Evolutionary conservation across 2,888 invertebrate genomes (phyloP).

Genomic region (Lamellibrachia columna): DNA sequence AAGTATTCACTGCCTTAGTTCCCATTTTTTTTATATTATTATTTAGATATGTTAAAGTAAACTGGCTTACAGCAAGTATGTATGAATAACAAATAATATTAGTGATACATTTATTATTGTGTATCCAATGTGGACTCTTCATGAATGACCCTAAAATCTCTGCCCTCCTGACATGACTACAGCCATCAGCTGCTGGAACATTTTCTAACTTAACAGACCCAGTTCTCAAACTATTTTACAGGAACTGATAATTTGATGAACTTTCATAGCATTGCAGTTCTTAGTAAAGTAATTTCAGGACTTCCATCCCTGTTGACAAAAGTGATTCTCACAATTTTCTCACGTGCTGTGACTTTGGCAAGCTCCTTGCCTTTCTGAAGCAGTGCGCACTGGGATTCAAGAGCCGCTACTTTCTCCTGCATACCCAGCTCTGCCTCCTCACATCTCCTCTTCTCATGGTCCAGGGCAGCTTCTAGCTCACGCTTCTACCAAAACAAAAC

Average conservation of each 20-base stretch:
- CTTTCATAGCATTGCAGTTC: not conserved
- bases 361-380: conserved; percentile 45
- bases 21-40: too few species aligned
- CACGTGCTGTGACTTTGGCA: conserved; percentile 40
- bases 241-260: not conserved
- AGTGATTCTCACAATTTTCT: conserved; percentile 47
- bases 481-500: conserved; percentile 42
- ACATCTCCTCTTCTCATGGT: conserved; percentile 45
- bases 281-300: not conserved
- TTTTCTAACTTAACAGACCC: not conserved
- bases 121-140: not conserved
- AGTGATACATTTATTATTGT: too few species aligned
- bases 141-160: not conserved
- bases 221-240: not conserved
- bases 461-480: conserved; percentile 47
- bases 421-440: conserved; percentile 50
- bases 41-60: too few species aligned
- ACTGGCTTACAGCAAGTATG: too few species aligned
- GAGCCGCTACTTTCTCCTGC: conserved; percentile 47
- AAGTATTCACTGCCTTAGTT: too few species aligned
- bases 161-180: not conserved
- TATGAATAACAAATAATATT: too few species aligned
- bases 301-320: not conserved
- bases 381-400: conserved; percentile 49
- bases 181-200: not conserved